phyloP scores from a whole-genome alignment of 2,113 vertebrate genomes.

The Mesoclemmys tuberculata region DNA sequence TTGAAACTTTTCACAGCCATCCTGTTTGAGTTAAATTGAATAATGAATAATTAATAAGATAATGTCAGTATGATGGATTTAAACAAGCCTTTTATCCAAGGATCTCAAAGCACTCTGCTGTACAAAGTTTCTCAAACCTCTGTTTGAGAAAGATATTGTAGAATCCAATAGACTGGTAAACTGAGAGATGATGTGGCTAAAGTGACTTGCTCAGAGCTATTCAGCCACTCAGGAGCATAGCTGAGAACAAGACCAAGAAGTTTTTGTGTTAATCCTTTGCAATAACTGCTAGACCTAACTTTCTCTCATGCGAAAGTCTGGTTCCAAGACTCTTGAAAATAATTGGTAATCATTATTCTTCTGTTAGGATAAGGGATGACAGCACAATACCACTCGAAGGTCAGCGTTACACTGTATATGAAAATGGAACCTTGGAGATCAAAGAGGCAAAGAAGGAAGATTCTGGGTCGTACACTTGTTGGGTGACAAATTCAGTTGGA shows the following conservation, averaged over 20 bases:
- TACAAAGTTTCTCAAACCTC: neutral
- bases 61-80: neutral
- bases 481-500: conserved; percentile 87
- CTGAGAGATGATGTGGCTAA: rapidly evolving
- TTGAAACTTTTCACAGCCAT: neutral
- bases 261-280: neutral
- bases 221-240: neutral
- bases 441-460: conserved; percentile 78
- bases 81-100: neutral
- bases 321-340: neutral
- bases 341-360: neutral
- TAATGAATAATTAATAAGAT: neutral
- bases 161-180: neutral
- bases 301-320: neutral
- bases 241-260: neutral
- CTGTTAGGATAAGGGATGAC: conserved; percentile 86
- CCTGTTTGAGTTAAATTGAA: neutral
- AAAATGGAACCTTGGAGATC: conserved; percentile 90
- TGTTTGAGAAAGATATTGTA: neutral
- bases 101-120: neutral
- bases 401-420: conserved; percentile 71
- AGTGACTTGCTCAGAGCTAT: neutral
- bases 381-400: conserved; percentile 78
- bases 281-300: neutral
- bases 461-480: conserved; percentile 87